These are phyloP conservation scores for Odontophorus gujanensis DNA, from an alignment of 2,113 vertebrate genomes.

Conservation along the genomic window DNA sequence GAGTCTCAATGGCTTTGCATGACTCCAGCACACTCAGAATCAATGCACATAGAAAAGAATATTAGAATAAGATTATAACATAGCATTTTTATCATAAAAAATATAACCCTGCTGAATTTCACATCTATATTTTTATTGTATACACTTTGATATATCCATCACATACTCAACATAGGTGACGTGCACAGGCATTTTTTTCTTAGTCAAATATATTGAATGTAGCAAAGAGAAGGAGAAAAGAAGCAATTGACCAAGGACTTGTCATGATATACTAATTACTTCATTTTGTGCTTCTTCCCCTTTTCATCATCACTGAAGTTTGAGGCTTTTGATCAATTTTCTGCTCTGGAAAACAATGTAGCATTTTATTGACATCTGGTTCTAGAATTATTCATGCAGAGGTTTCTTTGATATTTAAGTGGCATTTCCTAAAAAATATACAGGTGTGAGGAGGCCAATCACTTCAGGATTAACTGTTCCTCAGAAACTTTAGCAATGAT, in stretches of 20 bases:
- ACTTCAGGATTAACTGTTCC: conserved; percentile 87
- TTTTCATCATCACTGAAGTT: background rate
- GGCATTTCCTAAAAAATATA: conserved; percentile 70
- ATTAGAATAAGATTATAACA: background rate
- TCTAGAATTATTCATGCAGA: conserved; percentile 23
- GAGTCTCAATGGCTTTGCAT: background rate
- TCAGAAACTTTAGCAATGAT: conserved; percentile 87
- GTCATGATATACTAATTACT: background rate
- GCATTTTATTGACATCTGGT: background rate
- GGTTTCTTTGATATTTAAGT: conserved; percentile 71
- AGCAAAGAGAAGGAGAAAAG: background rate
- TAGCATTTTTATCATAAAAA: background rate
- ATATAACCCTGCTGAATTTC: background rate
- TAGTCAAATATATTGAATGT: background rate
- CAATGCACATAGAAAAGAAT: background rate
- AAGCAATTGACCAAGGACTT: background rate
- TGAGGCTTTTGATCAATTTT: background rate
- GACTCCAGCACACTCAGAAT: background rate
- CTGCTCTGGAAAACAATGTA: conserved; percentile 24
- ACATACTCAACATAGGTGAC: background rate
- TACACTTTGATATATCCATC: background rate
- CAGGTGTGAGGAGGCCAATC: conserved; percentile 77
- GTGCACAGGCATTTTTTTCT: background rate
- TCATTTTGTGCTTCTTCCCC: background rate
- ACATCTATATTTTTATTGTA: background rate